Percentiles rank a stretch among this genome's conserved stretches.
Conservation (phyloP, 2,113 vertebrate genomes). For the Benitochromis conjunctus region DNA sequence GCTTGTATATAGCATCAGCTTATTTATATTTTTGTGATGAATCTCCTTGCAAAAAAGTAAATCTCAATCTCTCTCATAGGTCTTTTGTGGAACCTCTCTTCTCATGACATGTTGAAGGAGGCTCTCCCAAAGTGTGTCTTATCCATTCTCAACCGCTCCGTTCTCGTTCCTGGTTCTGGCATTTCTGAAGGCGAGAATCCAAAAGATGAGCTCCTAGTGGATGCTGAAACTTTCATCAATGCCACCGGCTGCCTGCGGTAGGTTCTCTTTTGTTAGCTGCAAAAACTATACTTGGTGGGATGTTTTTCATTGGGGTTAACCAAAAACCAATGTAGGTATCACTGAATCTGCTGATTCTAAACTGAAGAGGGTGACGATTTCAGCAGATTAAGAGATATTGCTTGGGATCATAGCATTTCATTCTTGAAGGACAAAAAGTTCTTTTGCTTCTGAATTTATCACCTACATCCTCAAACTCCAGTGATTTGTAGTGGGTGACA, state of each 20-base stretch:
- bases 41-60: not conserved
- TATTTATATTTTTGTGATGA: not conserved
- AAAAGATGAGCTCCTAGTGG: slow-evolving; percentile 81
- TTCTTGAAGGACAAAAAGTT: not conserved
- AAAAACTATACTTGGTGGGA: not conserved
- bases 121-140: slow-evolving; percentile 73
- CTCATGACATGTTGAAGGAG: slow-evolving; percentile 88
- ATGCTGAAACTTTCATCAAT: slow-evolving; percentile 86
- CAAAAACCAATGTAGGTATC: not conserved
- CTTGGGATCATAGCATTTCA: not conserved
- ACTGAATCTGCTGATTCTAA: not conserved
- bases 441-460: not conserved
- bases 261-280: not conserved
- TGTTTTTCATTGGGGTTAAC: not conserved
- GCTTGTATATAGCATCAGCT: not conserved
- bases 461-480: not conserved
- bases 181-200: slow-evolving; percentile 88
- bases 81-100: slow-evolving; percentile 95
- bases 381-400: not conserved
- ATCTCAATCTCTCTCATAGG: slow-evolving; percentile 64
- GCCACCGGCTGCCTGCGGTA: slow-evolving; percentile 87
- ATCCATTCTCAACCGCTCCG: slow-evolving; percentile 72
- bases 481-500: not conserved
- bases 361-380: not conserved
- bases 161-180: slow-evolving; percentile 89